phyloP scores from a whole-genome alignment of 2,888 invertebrate species.

The Clistopyga incitator region DNA sequence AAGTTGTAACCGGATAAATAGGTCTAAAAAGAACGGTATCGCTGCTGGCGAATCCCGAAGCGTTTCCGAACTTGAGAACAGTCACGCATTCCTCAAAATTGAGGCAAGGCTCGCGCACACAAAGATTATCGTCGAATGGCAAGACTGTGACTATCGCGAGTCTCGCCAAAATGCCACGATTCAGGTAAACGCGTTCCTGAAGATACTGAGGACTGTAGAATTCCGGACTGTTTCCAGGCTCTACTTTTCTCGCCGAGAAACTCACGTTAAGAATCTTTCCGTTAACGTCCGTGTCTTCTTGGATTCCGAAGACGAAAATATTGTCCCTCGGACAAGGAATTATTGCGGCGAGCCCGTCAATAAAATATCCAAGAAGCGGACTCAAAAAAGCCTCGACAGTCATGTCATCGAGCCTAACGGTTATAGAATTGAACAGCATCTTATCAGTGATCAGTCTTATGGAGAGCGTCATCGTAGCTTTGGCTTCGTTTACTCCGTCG shows the following conservation, averaged over 20 bases:
- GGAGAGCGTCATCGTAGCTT: constrained; percentile 95
- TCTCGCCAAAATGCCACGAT: constrained; percentile 93
- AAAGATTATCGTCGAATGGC: constrained; percentile 98
- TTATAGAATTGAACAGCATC: constrained; percentile 97
- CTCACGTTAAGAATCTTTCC: constrained; percentile 96
- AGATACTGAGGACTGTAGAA: constrained; percentile 95
- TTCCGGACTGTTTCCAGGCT: constrained; percentile 90
- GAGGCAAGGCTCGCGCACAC: constrained; percentile 96
- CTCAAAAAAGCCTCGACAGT: constrained; percentile 96
- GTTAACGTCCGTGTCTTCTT: constrained; percentile 96
- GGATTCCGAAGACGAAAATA: constrained; percentile 95
- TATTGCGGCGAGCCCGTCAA: constrained; percentile 96
- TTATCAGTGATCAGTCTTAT: constrained; percentile 96
- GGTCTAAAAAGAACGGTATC: constrained; percentile 96
- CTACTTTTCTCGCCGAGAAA: constrained; percentile 94
- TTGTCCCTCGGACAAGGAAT: constrained; percentile 96
- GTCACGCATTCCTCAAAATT: constrained; percentile 97
- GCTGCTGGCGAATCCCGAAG: constrained; percentile 94
- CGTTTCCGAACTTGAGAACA: constrained; percentile 96
- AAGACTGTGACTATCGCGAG: constrained; percentile 96
- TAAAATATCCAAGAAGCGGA: constrained; percentile 93
- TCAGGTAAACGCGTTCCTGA: constrained; percentile 97
- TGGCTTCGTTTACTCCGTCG: constrained; percentile 97
- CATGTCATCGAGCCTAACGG: constrained; percentile 96
- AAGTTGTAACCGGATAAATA: constrained; percentile 97